Conservation (phyloP, 2,113 vertebrate genomes). For the Muscicapa adusta region DNA sequence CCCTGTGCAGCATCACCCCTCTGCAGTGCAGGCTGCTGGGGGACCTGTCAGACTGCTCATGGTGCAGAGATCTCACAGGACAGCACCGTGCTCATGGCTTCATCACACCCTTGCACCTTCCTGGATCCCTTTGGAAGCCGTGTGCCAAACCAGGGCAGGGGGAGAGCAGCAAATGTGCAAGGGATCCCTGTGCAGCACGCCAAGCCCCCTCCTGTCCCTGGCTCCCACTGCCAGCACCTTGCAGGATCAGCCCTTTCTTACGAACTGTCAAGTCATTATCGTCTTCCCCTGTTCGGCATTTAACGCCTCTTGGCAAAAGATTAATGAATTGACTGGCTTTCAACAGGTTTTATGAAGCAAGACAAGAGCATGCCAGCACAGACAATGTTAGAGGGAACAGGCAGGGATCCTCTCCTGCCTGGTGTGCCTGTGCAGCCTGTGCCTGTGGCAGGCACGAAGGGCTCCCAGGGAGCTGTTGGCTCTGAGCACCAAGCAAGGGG, state of each 20-base stretch:
- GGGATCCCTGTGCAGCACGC: not conserved
- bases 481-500: not conserved
- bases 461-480: conserved; percentile 32
- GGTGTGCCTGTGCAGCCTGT: conserved; percentile 1
- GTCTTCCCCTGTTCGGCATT: conserved; percentile 15
- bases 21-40: not conserved
- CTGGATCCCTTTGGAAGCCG: not conserved
- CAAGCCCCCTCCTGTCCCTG: not conserved
- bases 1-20: not conserved
- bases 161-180: not conserved
- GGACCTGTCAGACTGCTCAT: rapidly evolving
- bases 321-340: conserved; percentile 64
- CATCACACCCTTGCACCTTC: rapidly evolving
- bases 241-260: conserved; percentile 22
- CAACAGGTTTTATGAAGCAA: conserved; percentile 64
- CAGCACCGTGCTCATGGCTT: not conserved
- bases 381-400: not conserved
- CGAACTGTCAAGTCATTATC: conserved; percentile 40
- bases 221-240: not conserved
- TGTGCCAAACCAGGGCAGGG: not conserved
- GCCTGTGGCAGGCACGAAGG: conserved; percentile 40
- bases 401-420: conserved; percentile 8
- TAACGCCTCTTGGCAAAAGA: conserved; percentile 58
- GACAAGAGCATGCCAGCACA: conserved; percentile 49
- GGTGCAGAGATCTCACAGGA: not conserved